These are phyloP conservation scores for Drosophila nebulosa DNA, from an alignment of 1,140 invertebrate genomes.

Conservation along the genomic window DNA sequence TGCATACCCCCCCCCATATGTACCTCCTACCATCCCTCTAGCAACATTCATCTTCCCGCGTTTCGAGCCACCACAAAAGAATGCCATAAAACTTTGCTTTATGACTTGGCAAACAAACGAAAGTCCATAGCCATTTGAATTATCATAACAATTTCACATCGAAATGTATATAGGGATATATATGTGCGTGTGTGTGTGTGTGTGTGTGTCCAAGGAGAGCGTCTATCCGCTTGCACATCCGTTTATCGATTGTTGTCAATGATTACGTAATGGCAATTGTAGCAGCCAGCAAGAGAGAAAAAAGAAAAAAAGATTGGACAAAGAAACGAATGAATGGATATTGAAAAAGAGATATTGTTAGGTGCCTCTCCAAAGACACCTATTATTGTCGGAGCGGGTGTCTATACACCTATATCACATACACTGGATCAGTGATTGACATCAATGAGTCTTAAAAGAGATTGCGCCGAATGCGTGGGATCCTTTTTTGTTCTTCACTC, in stretches of 20 bases:
- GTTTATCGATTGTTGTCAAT: constrained; percentile 52
- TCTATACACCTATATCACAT: background rate
- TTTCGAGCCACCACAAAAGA: background rate
- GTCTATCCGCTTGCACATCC: constrained; percentile 34
- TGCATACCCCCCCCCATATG: background rate
- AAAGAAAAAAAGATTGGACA: background rate
- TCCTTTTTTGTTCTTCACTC: constrained; percentile 10
- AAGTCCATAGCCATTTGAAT: constrained; percentile 58
- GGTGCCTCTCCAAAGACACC: constrained; percentile 32
- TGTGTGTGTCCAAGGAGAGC: constrained; percentile 20
- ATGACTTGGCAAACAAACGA: constrained; percentile 61
- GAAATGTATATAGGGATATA: constrained; percentile 44
- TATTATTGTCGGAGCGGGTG: constrained; percentile 31
- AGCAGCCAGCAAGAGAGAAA: constrained; percentile 30
- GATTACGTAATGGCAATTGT: constrained; percentile 77
- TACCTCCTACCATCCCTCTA: too few relatives aligned
- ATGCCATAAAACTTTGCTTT: constrained; percentile 47
- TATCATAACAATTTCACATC: constrained; percentile 68
- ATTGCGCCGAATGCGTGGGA: constrained; percentile 53
- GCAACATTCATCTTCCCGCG: too few relatives aligned
- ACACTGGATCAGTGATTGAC: constrained; percentile 38
- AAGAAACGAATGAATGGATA: constrained; percentile 10
- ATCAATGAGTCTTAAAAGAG: constrained; percentile 34
- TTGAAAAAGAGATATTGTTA: constrained; percentile 29
- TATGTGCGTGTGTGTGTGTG: constrained; percentile 55